These are phyloP conservation scores for Pholis gunnellus DNA, from an alignment of 2,113 vertebrate genomes.

Conservation along the genomic window DNA sequence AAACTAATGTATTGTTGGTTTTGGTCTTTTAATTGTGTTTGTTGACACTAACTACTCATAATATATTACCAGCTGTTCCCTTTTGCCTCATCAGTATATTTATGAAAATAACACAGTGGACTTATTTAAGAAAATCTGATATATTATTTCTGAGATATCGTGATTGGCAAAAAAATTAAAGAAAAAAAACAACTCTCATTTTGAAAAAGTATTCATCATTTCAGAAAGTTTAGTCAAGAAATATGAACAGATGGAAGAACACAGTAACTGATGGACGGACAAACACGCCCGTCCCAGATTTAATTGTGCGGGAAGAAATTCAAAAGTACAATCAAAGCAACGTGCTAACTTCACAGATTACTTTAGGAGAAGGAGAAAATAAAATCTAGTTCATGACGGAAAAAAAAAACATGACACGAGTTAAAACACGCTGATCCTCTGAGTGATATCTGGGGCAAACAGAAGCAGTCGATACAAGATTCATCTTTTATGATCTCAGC, in stretches of 20 bases:
- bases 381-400: constrained; percentile 36
- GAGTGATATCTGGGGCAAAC: constrained; percentile 59
- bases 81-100: background rate
- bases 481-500: constrained; percentile 62
- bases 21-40: no score
- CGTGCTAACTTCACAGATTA: constrained; percentile 17
- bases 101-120: background rate
- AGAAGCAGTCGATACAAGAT: constrained; percentile 36
- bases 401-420: background rate
- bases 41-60: background rate
- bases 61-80: no score
- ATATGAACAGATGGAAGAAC: background rate
- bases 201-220: background rate
- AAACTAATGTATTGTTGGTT: no score
- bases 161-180: background rate
- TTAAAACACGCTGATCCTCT: constrained; percentile 6
- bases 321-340: constrained; percentile 11
- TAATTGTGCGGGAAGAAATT: constrained; percentile 16
- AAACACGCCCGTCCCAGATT: background rate
- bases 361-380: constrained; percentile 8
- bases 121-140: background rate
- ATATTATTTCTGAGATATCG: background rate
- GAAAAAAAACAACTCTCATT: background rate
- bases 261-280: background rate
- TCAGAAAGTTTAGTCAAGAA: background rate